These are phyloP conservation scores for Porites rus DNA, from an alignment of 92 coral and sea anemone species.

Conservation along the genomic window DNA sequence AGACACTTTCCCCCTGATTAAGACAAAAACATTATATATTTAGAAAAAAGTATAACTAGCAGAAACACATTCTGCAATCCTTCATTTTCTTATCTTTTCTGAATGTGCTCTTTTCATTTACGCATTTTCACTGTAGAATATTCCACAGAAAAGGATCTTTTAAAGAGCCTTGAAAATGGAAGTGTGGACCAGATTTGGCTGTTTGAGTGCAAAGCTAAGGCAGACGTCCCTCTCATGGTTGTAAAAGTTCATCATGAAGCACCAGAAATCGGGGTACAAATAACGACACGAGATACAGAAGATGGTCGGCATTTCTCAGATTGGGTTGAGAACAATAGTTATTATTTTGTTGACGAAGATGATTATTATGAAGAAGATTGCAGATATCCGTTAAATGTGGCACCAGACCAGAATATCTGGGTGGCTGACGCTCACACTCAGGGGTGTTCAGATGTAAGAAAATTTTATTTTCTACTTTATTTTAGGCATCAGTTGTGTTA, in stretches of 20 bases:
- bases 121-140: neutral
- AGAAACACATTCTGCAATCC: too few species aligned
- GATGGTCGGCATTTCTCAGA: too few species aligned
- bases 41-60: too few species aligned
- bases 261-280: neutral
- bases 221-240: neutral
- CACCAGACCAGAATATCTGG: neutral
- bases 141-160: neutral
- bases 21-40: too few species aligned
- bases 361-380: too few species aligned
- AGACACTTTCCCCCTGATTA: too few species aligned
- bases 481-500: too few species aligned
- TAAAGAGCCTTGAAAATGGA: neutral
- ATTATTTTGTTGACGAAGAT: too few species aligned
- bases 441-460: neutral
- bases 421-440: neutral
- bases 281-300: neutral
- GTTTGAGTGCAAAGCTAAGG: neutral
- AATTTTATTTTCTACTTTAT: too few species aligned
- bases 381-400: too few species aligned
- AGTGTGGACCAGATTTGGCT: neutral
- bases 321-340: too few species aligned
- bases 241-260: neutral
- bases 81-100: too few species aligned
- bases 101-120: neutral